These are phyloP conservation scores for Lumbricus terrestris DNA, from an alignment of 2,888 invertebrate genomes.

Conservation along the genomic window DNA sequence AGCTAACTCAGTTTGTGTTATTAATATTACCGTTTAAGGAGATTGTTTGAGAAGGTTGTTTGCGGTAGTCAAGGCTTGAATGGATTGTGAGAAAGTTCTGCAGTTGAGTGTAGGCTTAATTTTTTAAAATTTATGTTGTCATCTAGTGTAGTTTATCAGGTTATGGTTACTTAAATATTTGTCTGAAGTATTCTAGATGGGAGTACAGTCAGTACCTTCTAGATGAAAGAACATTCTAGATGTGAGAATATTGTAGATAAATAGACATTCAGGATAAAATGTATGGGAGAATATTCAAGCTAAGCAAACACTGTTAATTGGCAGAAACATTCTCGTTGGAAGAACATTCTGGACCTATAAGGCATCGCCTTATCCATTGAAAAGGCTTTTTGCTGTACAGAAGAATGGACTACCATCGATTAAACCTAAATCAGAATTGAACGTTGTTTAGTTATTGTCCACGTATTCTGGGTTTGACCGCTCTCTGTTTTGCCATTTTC, in stretches of 20 bases:
- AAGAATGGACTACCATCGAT: no score
- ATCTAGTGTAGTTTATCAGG: not conserved
- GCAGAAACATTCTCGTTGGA: not conserved
- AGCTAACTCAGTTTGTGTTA: not conserved
- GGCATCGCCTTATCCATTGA: not conserved
- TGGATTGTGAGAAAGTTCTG: not conserved
- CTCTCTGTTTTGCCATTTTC: constrained; percentile 37
- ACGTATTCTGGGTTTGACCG: not conserved
- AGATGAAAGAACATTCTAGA: not conserved
- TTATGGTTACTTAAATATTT: not conserved
- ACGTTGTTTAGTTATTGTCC: not conserved
- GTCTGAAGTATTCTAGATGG: not conserved
- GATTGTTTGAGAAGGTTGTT: not conserved
- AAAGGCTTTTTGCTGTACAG: not conserved
- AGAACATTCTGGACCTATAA: not conserved
- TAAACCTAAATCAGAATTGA: not conserved
- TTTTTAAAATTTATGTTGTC: not conserved
- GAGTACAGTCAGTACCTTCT: not conserved
- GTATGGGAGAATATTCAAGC: not conserved
- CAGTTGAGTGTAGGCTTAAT: not conserved
- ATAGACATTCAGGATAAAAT: not conserved
- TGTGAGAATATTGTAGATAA: not conserved
- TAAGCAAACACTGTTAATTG: not conserved
- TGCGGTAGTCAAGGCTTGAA: not conserved
- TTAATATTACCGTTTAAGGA: not conserved